phyloP scores from a whole-genome alignment of 1,140 invertebrate species.

The Bombus consobrinus region DNA sequence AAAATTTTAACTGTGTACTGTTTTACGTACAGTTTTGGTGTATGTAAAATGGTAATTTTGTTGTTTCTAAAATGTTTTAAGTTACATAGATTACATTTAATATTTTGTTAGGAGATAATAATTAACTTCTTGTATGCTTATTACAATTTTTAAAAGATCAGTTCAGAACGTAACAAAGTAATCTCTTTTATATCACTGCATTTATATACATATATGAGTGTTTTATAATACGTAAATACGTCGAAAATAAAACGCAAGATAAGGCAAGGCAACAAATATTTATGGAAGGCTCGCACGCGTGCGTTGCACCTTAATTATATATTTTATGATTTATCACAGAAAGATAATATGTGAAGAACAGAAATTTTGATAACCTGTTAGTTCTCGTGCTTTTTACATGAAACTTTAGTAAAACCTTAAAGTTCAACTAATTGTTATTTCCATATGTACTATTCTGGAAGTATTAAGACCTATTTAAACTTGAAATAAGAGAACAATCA shows the following conservation, averaged over 20 bases:
- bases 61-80: no score
- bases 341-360: neutral
- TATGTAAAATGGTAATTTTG: no score
- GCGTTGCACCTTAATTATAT: neutral
- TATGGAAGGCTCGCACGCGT: neutral
- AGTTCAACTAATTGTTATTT: neutral
- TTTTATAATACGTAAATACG: no score
- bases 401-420: neutral
- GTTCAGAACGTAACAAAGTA: neutral
- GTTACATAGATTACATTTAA: no score
- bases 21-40: no score
- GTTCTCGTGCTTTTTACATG: neutral
- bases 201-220: no score
- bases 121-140: no score
- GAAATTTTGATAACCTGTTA: neutral
- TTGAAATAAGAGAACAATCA: neutral
- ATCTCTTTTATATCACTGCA: neutral
- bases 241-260: neutral
- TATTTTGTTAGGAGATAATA: no score
- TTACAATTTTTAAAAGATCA: neutral
- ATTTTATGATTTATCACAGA: neutral
- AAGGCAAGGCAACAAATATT: slow-evolving; percentile 4
- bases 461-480: neutral
- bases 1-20: no score
- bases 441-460: neutral